Evolutionary conservation across 2,888 invertebrate genomes (phyloP), one percentile per base, ranked within the genome.

Genomic region (Sinohyriopsis cumingii): DNA sequence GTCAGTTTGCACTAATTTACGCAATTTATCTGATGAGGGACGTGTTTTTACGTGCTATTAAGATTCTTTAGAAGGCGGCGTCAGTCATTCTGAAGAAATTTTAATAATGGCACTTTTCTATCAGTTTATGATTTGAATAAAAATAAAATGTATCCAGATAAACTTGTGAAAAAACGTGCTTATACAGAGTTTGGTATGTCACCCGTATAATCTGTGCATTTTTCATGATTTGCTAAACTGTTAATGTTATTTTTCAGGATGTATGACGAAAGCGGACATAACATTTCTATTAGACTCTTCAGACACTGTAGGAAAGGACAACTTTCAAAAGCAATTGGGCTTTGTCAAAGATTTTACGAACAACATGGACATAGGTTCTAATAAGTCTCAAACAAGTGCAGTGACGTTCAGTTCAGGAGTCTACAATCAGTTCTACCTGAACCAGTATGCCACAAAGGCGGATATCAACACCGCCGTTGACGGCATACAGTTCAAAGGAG

Each of bases 251-350:
- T 59, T 77, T 76, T 22, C 79, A 85, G 85, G 82, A 62, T 85
- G 85, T 75, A 80, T 79, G 63, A 80, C 80, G 63, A 78, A 82
- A 65, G 82, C 82, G 24, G 85, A 85, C 67, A 79, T 85, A 20
- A 82, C 83, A 20, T 85, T 85, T 73, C 65, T 85, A 53, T 66
- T 84, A 45, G 83, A 83, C 67, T 81, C 82, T 6, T 84, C 84
- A 20, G 80, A 75, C 64, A 78, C 76, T 70, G 82, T 85, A 62
- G 80, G 84, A 45, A 67, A 67, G 65, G 73, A 74, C 20, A 80
- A 84, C 67, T 84, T 82, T 71, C 65, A 80, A 25, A 82, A 80
- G 77, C 79, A 83, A 72, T 76, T 83, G 69, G 75, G 76, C 56
- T 83, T 85, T 70, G 75, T 84, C 22, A 79, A 78, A 75, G 75